Evolutionary conservation across 2,113 vertebrate species (phyloP).

Genomic region (Hoplias malabaricus): DNA sequence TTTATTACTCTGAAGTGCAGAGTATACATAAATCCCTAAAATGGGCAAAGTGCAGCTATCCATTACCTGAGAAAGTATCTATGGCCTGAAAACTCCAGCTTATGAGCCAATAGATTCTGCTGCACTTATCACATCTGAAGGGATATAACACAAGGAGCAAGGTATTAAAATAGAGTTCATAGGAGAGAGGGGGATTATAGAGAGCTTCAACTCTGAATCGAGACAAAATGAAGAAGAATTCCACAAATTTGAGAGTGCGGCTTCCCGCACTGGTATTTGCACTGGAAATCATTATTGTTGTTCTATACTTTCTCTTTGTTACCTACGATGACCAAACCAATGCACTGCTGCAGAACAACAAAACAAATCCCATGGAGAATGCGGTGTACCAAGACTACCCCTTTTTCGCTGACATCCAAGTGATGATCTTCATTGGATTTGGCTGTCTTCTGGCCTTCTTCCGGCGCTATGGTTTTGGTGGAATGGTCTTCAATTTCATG

Average conservation of each 20-base stretch:
- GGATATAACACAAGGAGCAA: constrained; percentile 36
- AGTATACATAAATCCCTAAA: constrained; percentile 10
- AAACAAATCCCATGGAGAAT: constrained; percentile 62
- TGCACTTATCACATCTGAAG: constrained; percentile 42
- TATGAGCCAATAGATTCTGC: constrained; percentile 42
- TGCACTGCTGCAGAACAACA: constrained; percentile 56
- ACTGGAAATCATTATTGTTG: constrained; percentile 68
- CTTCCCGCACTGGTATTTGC: constrained; percentile 73
- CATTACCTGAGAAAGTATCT: constrained; percentile 1
- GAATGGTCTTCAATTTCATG: constrained; percentile 81
- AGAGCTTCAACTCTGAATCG: constrained; percentile 33
- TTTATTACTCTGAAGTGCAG: too few relatives aligned
- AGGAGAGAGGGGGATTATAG: not conserved
- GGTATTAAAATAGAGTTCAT: not conserved
- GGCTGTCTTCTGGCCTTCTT: constrained; percentile 83
- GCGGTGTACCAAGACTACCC: constrained; percentile 73
- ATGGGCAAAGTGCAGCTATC: constrained; percentile 37
- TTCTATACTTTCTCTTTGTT: constrained; percentile 73
- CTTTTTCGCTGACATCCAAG: constrained; percentile 80
- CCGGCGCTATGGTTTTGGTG: constrained; percentile 75
- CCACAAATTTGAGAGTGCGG: constrained; percentile 51
- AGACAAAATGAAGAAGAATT: constrained; percentile 60
- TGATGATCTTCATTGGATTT: constrained; percentile 83
- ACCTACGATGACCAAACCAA: constrained; percentile 71
- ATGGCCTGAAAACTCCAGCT: not conserved